Conservation (phyloP, 2,888 invertebrate species). For the Pollenia amentaria region DNA sequence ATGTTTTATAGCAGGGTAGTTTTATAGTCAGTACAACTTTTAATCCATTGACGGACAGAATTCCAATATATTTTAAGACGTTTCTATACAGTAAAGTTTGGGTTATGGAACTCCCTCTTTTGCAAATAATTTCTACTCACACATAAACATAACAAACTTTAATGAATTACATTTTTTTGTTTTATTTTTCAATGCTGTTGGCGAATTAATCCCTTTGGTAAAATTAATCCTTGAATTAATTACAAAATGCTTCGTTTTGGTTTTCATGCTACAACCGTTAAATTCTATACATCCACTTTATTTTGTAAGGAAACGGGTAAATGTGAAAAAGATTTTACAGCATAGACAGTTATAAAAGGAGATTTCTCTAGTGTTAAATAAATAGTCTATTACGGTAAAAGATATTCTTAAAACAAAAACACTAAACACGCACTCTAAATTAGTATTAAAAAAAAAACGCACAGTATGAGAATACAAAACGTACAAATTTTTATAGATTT, state of each 20-base stretch:
- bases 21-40: not conserved
- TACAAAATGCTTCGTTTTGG: conserved; percentile 63
- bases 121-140: not conserved
- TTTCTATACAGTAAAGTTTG: not conserved
- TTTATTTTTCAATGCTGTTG: conserved; percentile 52
- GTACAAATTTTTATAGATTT: conserved; percentile 61
- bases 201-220: conserved; percentile 74
- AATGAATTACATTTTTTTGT: not conserved
- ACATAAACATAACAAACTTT: conserved; percentile 6
- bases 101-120: not conserved
- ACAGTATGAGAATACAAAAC: conserved; percentile 21
- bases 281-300: conserved; percentile 11
- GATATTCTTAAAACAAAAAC: conserved; percentile 13
- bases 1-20: not conserved
- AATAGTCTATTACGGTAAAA: conserved; percentile 36
- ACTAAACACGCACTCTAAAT: not conserved
- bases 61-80: not conserved
- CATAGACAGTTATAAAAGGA: conserved; percentile 4
- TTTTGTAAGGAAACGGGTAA: not conserved
- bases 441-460: not conserved
- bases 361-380: conserved; percentile 19
- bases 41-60: too few species aligned
- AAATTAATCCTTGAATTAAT: conserved; percentile 76
- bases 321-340: not conserved
- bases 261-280: not conserved